These are phyloP conservation scores for Musca vetustissima DNA, from an alignment of 1,140 invertebrate species.

Conservation along the genomic window DNA sequence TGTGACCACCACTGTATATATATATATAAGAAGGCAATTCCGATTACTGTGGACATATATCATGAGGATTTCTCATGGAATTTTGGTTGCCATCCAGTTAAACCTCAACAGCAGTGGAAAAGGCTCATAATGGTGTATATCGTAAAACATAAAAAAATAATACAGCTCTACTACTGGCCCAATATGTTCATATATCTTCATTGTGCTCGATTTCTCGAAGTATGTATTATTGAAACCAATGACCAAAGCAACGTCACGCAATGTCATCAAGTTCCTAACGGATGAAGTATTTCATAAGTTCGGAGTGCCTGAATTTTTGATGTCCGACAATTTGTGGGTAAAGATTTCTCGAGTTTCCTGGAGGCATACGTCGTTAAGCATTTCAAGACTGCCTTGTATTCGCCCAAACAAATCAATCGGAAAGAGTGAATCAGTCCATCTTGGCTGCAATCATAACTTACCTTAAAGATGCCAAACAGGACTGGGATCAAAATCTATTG, in stretches of 20 bases:
- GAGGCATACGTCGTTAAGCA: neutral
- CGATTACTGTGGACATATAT: neutral
- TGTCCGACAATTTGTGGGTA: slow-evolving; percentile 17
- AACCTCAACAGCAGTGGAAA: neutral
- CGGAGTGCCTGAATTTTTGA: neutral
- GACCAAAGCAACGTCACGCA: neutral
- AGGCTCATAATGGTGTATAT: neutral
- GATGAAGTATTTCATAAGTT: no score
- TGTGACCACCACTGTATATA: no score
- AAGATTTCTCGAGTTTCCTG: neutral
- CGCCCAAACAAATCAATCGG: neutral
- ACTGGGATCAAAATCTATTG: neutral
- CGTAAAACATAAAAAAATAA: neutral
- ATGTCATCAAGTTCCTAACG: neutral
- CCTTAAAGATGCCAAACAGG: neutral
- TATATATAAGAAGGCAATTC: neutral
- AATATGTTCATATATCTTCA: neutral
- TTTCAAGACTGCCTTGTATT: neutral
- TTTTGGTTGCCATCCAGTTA: neutral
- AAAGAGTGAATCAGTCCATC: no score
- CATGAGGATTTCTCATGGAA: neutral
- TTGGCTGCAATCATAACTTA: neutral
- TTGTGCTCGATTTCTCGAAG: neutral
- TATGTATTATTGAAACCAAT: no score
- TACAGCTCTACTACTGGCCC: neutral